These are phyloP conservation scores for Anguilla obscura DNA, from an alignment of 2,797 vertebrate genomes.

Conservation along the genomic window DNA sequence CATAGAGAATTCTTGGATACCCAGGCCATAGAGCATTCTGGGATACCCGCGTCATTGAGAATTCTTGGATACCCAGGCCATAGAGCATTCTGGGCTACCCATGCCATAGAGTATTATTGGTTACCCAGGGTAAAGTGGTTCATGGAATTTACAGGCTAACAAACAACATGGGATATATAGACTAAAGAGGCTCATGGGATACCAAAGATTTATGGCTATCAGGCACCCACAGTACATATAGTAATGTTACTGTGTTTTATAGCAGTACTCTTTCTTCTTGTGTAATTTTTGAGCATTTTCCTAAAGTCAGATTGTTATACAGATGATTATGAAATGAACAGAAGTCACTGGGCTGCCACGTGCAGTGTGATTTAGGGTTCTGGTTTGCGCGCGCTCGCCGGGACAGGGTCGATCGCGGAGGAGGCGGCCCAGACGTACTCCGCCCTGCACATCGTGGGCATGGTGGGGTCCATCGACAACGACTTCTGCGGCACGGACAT, in stretches of 20 bases:
- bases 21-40: background rate
- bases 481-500: conserved; percentile 99
- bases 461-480: conserved; percentile 99
- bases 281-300: no score
- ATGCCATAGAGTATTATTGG: background rate
- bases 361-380: conserved; percentile 54
- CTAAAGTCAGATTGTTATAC: no score
- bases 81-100: no score
- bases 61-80: no score
- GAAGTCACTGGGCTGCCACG: no score
- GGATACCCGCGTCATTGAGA: background rate
- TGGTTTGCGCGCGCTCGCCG: conserved; percentile 20
- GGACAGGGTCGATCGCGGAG: conserved; percentile 75
- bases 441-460: conserved; percentile 93
- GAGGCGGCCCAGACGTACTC: conserved; percentile 78
- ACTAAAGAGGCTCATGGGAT: background rate
- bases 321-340: no score
- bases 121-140: background rate
- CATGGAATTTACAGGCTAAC: background rate
- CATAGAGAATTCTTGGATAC: no score
- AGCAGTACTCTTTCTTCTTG: no score
- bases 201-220: background rate
- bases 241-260: no score
- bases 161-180: background rate
- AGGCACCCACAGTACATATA: no score